These are phyloP conservation scores for Drosophila carrolli DNA, from an alignment of 1,140 invertebrate genomes.

Conservation along the genomic window DNA sequence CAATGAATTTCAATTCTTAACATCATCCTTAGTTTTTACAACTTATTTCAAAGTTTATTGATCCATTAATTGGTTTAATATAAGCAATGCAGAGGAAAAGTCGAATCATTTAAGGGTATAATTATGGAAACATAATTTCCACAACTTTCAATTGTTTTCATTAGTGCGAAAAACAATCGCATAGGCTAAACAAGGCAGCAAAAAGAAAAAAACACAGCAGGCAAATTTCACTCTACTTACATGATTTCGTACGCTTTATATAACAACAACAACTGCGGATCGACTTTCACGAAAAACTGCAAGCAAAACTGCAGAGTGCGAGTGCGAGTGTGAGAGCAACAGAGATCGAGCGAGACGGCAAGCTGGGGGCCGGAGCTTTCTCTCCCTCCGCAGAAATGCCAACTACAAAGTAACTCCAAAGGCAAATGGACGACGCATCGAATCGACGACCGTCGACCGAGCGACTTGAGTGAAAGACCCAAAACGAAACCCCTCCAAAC, in stretches of 20 bases:
- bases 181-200: slow-evolving; percentile 44
- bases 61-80: slow-evolving; percentile 21
- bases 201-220: slow-evolving; percentile 20
- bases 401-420: slow-evolving; percentile 43
- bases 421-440: slow-evolving; percentile 66
- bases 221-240: slow-evolving; percentile 81
- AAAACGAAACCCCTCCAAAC: slow-evolving; percentile 49
- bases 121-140: slow-evolving; percentile 48
- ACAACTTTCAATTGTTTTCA: slow-evolving; percentile 49
- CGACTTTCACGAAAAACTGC: slow-evolving; percentile 81
- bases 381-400: slow-evolving; percentile 63
- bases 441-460: slow-evolving; percentile 33
- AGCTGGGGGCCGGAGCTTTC: slow-evolving; percentile 58
- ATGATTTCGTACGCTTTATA: slow-evolving; percentile 79
- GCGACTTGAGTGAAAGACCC: slow-evolving; percentile 40
- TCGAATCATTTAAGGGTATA: slow-evolving; percentile 37
- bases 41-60: slow-evolving; percentile 11
- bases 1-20: not conserved
- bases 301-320: slow-evolving; percentile 67
- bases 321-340: slow-evolving; percentile 15
- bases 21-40: not conserved
- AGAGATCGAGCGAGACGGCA: slow-evolving; percentile 20
- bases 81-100: slow-evolving; percentile 13
- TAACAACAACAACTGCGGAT: slow-evolving; percentile 52
- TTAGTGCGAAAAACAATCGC: slow-evolving; percentile 48